These are phyloP conservation scores for Scaptomyza cyrtandrae DNA, from an alignment of 2,888 invertebrate species.

Conservation along the genomic window DNA sequence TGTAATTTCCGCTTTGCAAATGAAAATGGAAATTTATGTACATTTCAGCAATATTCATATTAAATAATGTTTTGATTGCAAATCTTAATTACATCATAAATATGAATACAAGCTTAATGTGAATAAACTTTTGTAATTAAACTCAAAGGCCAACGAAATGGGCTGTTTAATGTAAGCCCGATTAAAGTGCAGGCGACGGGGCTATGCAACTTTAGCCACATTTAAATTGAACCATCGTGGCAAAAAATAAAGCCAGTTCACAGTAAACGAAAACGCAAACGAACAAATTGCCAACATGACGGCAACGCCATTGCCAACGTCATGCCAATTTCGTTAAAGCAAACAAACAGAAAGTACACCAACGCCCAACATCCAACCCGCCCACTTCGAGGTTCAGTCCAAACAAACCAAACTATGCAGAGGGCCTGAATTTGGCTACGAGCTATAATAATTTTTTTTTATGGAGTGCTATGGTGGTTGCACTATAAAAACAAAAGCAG, in stretches of 20 bases:
- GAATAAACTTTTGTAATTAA: conserved; percentile 2
- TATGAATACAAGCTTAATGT: neutral
- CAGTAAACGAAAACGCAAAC: conserved; percentile 41
- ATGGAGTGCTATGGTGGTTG: conserved; percentile 27
- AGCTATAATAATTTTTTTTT: neutral
- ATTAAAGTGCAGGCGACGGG: conserved; percentile 35
- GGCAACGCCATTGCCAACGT: conserved; percentile 42
- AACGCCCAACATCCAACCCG: neutral
- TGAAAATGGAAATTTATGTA: neutral
- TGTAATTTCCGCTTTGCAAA: neutral
- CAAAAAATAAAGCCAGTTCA: conserved; percentile 40
- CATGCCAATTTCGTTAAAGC: conserved; percentile 70
- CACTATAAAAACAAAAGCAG: conserved; percentile 57
- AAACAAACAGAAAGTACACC: conserved; percentile 55
- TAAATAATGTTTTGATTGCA: neutral
- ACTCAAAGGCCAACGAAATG: neutral
- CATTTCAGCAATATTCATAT: neutral
- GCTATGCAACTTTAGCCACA: conserved; percentile 59
- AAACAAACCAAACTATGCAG: conserved; percentile 25
- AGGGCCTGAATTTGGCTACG: conserved; percentile 1
- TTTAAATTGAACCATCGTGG: conserved; percentile 66
- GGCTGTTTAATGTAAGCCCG: conserved; percentile 1
- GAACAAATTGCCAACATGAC: conserved; percentile 72
- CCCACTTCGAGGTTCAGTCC: conserved; percentile 5
- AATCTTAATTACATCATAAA: conserved; percentile 5